A percentile compares a stretch with the other conserved stretches of the same genome.
phyloP scores from a whole-genome alignment of 2,888 invertebrate genomes.

The Girardia tigrina region DNA sequence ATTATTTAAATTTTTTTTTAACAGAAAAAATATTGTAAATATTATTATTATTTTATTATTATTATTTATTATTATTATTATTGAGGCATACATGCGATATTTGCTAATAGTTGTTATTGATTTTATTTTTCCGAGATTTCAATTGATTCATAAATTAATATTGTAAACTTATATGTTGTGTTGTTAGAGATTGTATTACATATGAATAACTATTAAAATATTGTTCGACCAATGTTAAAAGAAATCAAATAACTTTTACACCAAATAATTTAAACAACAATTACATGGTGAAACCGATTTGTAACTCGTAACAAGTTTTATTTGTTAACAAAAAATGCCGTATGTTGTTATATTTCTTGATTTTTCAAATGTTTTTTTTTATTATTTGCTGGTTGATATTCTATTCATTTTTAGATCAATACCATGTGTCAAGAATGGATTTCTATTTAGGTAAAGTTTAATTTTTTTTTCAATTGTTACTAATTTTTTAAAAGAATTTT shows the following conservation, averaged over 20 bases:
- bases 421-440: background rate
- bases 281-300: background rate
- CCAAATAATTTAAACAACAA: background rate
- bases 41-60: background rate
- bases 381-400: background rate
- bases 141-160: background rate
- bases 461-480: background rate
- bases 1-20: background rate
- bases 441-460: background rate
- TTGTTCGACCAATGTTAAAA: background rate
- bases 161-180: background rate
- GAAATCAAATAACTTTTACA: background rate
- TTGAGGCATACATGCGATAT: background rate
- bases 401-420: background rate
- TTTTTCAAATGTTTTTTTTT: background rate
- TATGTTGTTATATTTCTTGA: background rate
- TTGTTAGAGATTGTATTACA: background rate
- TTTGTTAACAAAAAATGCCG: background rate
- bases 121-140: background rate
- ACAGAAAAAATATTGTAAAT: background rate
- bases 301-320: background rate
- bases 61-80: background rate
- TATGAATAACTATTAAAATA: background rate
- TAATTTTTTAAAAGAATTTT: background rate
- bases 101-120: background rate